Evolutionary conservation across 2,113 vertebrate genomes (phyloP).

Genomic region (Pao palembangensis): DNA sequence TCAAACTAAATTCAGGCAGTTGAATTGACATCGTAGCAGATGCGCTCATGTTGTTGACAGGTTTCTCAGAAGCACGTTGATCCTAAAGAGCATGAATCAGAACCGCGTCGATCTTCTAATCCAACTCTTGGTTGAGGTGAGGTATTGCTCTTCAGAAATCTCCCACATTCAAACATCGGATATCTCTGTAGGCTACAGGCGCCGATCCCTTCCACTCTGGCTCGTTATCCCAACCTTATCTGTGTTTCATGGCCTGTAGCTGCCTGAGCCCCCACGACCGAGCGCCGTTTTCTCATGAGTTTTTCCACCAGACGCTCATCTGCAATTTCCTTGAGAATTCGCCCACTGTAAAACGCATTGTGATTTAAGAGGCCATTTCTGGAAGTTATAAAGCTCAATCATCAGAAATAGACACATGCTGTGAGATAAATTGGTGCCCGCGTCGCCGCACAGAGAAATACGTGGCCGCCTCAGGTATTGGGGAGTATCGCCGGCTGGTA

Average conservation of each 20-base stretch:
- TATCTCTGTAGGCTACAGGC: slow-evolving; percentile 1
- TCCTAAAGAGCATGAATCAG: no score
- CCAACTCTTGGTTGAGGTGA: neutral
- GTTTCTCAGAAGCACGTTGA: no score
- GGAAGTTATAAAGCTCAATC: slow-evolving; percentile 93
- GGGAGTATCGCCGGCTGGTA: slow-evolving; percentile 81
- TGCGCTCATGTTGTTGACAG: no score
- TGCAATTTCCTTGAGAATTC: slow-evolving; percentile 84
- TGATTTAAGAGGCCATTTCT: slow-evolving; percentile 93
- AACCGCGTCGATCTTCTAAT: no score
- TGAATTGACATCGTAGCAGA: no score
- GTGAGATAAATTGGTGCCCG: slow-evolving; percentile 83
- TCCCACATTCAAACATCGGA: neutral
- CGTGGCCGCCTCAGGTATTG: slow-evolving; percentile 79
- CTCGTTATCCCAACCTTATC: slow-evolving; percentile 12
- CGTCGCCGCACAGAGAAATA: slow-evolving; percentile 79
- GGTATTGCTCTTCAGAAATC: neutral
- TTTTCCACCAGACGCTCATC: slow-evolving; percentile 82
- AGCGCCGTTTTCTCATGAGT: slow-evolving; percentile 46
- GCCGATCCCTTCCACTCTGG: slow-evolving; percentile 2
- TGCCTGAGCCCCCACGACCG: slow-evolving; percentile 25
- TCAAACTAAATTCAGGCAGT: no score
- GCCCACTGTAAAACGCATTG: slow-evolving; percentile 89
- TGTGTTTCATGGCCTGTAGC: slow-evolving; percentile 10
- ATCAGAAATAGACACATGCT: slow-evolving; percentile 85